These are phyloP conservation scores for silkworm (Bombyx mori) DNA, from an alignment of 1,140 invertebrate species.

Conservation along the genomic window ASM3026992v2 NC_085116.1:744501-745000, in stretches of 20 bases:
- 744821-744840: neutral
- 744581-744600: neutral
- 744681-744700: conserved; percentile 1
- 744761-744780: neutral
- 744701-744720: conserved; percentile 2
- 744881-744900: neutral
- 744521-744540: conserved; percentile 1
- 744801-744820: neutral
- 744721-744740: neutral
- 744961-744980: conserved; percentile 5
- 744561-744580: conserved; percentile 7
- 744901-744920: neutral
- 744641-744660: neutral
- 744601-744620: neutral
- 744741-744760: conserved; percentile 1
- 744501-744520: conserved; percentile 11
- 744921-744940: conserved; percentile 4
- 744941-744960: conserved; percentile 2
- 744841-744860: neutral
- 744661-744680: conserved; percentile 1
- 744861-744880: conserved; percentile 2
- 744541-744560: neutral
- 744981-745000: conserved; percentile 2
- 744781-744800: neutral
- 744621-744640: conserved; percentile 2